phyloP scores from a whole-genome alignment of 2,888 invertebrate genomes.

The Willowsia nigromaculata region DNA sequence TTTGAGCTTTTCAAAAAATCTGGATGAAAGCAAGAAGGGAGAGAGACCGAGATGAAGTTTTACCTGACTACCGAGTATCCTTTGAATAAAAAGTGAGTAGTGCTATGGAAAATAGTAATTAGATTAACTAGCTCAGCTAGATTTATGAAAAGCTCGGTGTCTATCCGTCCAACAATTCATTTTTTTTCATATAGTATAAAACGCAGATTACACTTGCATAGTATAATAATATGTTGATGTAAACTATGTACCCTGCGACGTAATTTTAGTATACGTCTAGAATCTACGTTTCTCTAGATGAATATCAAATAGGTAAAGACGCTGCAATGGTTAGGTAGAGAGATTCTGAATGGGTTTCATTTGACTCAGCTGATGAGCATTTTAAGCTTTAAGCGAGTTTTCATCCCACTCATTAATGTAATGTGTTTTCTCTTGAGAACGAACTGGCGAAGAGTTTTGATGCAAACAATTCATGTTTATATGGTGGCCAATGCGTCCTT shows the following conservation, averaged over 20 bases:
- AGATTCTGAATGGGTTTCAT: background rate
- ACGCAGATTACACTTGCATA: background rate
- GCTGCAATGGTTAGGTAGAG: background rate
- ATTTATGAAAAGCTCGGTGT: slow-evolving; percentile 42
- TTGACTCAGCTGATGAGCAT: background rate
- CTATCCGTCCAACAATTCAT: slow-evolving; percentile 37
- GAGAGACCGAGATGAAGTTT: slow-evolving; percentile 39
- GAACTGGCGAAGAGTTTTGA: background rate
- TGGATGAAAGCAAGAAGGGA: background rate
- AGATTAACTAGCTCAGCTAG: slow-evolving; percentile 62
- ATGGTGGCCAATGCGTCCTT: background rate
- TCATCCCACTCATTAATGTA: slow-evolving; percentile 66
- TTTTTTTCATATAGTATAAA: background rate
- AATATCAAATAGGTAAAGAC: background rate
- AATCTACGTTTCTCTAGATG: background rate
- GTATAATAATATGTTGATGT: background rate
- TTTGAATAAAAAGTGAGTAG: slow-evolving; percentile 41
- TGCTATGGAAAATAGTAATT: slow-evolving; percentile 59
- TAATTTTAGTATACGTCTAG: background rate
- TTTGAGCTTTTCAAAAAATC: slow-evolving; percentile 16
- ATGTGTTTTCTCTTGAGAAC: slow-evolving; percentile 57
- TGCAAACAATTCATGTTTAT: background rate
- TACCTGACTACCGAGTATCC: slow-evolving; percentile 40
- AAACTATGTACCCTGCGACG: background rate
- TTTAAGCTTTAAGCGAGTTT: slow-evolving; percentile 50